phyloP scores from a whole-genome alignment of 1,140 invertebrate species.

The Heliconius congener region DNA sequence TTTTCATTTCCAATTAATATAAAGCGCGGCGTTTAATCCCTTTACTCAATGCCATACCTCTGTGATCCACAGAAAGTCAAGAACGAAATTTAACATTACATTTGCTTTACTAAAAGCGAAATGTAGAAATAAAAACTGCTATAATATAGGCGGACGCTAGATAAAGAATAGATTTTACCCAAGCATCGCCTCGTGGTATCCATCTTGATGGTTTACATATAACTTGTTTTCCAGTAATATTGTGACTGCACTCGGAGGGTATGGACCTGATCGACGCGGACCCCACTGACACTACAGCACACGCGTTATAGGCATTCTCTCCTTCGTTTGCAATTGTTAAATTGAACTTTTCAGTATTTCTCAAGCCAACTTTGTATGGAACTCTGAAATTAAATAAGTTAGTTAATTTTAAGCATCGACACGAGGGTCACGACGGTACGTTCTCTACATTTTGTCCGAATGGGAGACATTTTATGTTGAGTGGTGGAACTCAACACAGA shows the following conservation, averaged over 20 bases:
- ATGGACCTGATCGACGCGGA: neutral
- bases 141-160: too few species aligned
- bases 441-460: neutral
- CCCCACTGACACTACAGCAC: slow-evolving; percentile 31
- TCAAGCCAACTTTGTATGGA: slow-evolving; percentile 29
- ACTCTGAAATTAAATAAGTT: slow-evolving; percentile 3
- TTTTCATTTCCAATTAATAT: too few species aligned
- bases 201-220: slow-evolving; percentile 23
- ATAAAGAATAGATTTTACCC: slow-evolving; percentile 27
- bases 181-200: slow-evolving; percentile 20
- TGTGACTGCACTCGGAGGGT: slow-evolving; percentile 23
- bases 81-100: too few species aligned
- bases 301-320: slow-evolving; percentile 44
- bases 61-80: too few species aligned
- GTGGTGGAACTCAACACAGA: neutral
- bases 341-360: slow-evolving; percentile 20
- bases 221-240: neutral
- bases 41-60: too few species aligned
- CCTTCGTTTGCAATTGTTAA: slow-evolving; percentile 36
- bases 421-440: too few species aligned
- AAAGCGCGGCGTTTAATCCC: too few species aligned
- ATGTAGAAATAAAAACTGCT: too few species aligned
- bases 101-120: neutral
- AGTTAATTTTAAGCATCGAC: too few species aligned
- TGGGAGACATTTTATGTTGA: neutral